Conservation (phyloP, 30 jellyfish, hydroid and myxozoan species). For the Aurelia aurita complex sp. Pacific region DNA sequence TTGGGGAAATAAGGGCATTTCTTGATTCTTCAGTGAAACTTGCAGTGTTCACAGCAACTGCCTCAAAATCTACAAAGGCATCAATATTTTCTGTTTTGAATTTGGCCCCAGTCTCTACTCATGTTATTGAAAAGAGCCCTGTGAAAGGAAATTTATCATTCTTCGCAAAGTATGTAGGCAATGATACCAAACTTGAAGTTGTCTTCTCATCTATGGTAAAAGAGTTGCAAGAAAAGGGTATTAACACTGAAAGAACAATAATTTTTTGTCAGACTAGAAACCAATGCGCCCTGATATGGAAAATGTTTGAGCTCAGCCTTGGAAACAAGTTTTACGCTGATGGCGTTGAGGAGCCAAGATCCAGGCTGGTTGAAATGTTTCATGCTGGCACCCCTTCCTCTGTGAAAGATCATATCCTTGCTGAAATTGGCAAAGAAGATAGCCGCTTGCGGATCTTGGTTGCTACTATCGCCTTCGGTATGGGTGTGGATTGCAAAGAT, state of each 20-base stretch:
- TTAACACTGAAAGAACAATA: conserved; percentile 21
- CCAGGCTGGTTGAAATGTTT: conserved; percentile 28
- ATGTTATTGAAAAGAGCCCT: conserved; percentile 40
- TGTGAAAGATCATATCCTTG: conserved; percentile 15
- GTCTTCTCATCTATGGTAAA: conserved; percentile 3
- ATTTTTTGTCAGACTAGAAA: conserved; percentile 19
- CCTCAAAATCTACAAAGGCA: too few relatives aligned
- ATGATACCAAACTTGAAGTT: conserved; percentile 18
- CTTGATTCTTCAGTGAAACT: too few relatives aligned
- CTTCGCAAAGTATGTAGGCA: conserved; percentile 20
- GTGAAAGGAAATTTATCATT: conserved; percentile 19
- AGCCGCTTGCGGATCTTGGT: conserved; percentile 6
- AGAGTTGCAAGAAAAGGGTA: not conserved
- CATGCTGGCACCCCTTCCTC: conserved; percentile 48
- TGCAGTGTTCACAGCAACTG: too few relatives aligned
- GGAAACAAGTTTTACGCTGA: not conserved
- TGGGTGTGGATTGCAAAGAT: conserved; percentile 12
- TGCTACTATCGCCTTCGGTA: conserved; percentile 2
- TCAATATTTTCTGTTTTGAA: too few relatives aligned
- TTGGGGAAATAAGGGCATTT: too few relatives aligned
- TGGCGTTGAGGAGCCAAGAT: not conserved
- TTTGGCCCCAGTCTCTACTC: conserved; percentile 2
- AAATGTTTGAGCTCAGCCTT: not conserved
- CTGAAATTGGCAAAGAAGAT: conserved; percentile 5
- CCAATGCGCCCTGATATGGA: conserved; percentile 15